Percentiles rank a stretch among this genome's conserved stretches.
Conservation (phyloP, 2,113 vertebrate genomes). For the Chloropsis cyanopogon region DNA sequence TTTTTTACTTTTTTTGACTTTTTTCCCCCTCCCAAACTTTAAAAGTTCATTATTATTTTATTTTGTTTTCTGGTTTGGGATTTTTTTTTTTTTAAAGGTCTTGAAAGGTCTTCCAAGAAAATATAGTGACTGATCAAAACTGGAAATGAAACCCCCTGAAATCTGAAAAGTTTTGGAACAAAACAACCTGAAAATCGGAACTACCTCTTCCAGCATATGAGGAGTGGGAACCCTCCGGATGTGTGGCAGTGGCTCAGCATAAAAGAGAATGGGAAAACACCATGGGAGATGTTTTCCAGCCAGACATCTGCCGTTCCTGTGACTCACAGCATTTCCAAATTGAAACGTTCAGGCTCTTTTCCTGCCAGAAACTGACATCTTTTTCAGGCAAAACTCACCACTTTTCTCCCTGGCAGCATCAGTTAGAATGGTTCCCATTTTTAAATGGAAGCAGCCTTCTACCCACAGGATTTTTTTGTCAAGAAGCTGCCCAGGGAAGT, state of each 20-base stretch:
- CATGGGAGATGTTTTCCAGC: background rate
- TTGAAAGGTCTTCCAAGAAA: background rate
- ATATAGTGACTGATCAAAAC: background rate
- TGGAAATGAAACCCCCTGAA: background rate
- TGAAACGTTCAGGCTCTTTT: background rate
- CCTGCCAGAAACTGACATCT: background rate
- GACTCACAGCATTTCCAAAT: background rate
- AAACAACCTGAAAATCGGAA: background rate
- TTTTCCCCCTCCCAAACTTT: background rate
- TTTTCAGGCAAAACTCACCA: background rate
- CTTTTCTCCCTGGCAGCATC: background rate
- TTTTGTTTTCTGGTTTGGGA: background rate
- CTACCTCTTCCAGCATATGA: background rate
- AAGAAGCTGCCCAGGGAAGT: background rate
- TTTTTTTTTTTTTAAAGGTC: background rate
- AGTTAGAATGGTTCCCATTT: background rate
- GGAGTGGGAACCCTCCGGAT: background rate
- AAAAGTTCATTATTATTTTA: background rate
- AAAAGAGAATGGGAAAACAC: background rate
- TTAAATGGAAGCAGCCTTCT: background rate
- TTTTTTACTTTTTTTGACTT: background rate
- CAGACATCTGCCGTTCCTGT: background rate
- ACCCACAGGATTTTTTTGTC: background rate
- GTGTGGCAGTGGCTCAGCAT: background rate
- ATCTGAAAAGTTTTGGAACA: background rate